Evolutionary conservation across 2,888 invertebrate genomes (phyloP).

Genomic region (Salticus scenicus): DNA sequence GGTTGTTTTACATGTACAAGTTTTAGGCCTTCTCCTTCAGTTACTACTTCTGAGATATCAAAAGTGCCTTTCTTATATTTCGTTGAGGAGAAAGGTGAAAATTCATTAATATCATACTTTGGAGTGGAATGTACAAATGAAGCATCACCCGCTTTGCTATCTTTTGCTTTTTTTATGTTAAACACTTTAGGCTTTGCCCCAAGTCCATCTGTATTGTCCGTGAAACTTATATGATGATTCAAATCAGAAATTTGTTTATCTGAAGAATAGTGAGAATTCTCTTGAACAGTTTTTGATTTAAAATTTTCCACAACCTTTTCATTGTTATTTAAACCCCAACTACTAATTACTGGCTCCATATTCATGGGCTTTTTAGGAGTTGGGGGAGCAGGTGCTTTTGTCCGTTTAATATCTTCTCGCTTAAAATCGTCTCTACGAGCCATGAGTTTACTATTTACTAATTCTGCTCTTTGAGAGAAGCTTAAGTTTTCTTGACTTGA

Average conservation of each 20-base stretch:
- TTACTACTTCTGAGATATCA: conserved; percentile 78
- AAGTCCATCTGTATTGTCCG: conserved; percentile 37
- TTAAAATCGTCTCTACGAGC: conserved; percentile 56
- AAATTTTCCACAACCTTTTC: not conserved
- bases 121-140: conserved; percentile 6
- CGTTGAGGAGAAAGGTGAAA: conserved; percentile 24
- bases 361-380: conserved; percentile 60
- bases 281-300: conserved; percentile 22
- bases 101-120: conserved; percentile 39
- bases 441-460: conserved; percentile 63
- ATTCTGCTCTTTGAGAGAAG: conserved; percentile 65
- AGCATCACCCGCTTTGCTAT: conserved; percentile 28
- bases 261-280: conserved; percentile 17
- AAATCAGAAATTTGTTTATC: conserved; percentile 23
- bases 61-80: conserved; percentile 74
- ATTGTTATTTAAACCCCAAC: conserved; percentile 16
- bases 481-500: conserved; percentile 63
- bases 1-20: conserved; percentile 80
- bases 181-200: conserved; percentile 59
- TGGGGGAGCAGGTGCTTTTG: conserved; percentile 64
- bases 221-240: conserved; percentile 11
- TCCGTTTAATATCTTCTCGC: conserved; percentile 47
- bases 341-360: conserved; percentile 12
- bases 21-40: conserved; percentile 81
- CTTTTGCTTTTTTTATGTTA: conserved; percentile 42